Base-by-base conservation (phyloP, 1,140 invertebrate genomes). In the Macrobrachium nipponense region DNA sequence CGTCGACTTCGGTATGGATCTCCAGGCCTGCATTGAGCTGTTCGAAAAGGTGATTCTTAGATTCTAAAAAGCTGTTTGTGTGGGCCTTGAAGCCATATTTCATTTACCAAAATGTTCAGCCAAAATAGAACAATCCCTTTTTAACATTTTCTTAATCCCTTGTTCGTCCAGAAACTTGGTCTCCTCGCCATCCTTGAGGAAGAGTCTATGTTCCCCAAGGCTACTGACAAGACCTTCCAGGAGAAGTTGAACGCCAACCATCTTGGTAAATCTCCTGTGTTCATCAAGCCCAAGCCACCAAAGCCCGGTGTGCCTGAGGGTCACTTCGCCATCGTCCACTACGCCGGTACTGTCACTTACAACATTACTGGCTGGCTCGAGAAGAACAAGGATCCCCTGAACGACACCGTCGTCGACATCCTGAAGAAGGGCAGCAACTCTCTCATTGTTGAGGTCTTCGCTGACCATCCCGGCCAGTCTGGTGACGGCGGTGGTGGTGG, bases 131-230 rank as follows among this genome's bases (percentile, higher is more conserved):
- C n/a, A n/a, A n/a, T n/a, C n/a, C n/a, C n/a, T n/a, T n/a, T n/a
- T n/a, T n/a, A n/a, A n/a, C n/a, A 51, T 51, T 51, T 51, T 51
- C 12, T 6, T 51, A 18, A 36, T 78, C n/a, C n/a, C 8, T 2
- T 43, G 18, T 76, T 77, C 11, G 51, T 3, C 73, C 93, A 99
- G 97, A 98, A 98, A 91, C 98, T 99, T 97, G 98, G 98, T 95
- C 98, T 99, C 94, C 94, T 99, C 91, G 99, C 98, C 92, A 99
- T 99, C 92, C 96, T 99, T 93, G 98, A 99, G 93, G 98, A 99
- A 96, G 98, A 99, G 93, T 99, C 97, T 96, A 99, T 99, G 97
- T 99, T 99, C 95, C 98, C 98, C 90, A 99, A 99, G 94, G 98
- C 98, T 91, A 98, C 97, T 89, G 98, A 99, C 92, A 95, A 96